Evolutionary conservation across 2,113 vertebrate genomes (phyloP).

Genomic region (Brienomyrus brachyistius): DNA sequence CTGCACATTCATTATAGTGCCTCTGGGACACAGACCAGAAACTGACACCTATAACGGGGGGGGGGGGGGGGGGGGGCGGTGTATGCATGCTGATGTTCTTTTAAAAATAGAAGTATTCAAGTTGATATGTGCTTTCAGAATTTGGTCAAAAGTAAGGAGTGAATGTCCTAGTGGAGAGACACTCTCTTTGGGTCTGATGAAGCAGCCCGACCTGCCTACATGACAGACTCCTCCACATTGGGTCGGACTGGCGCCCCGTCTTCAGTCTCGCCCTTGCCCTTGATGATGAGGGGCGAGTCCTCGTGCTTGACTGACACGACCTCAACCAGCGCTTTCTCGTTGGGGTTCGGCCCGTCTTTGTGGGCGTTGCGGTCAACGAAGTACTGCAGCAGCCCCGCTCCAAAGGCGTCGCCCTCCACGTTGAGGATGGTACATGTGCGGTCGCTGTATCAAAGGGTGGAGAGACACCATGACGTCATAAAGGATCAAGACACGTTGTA

Average conservation of each 20-base stretch:
- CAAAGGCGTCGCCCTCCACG: constrained; percentile 80
- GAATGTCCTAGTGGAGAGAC: background rate
- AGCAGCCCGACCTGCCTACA: constrained; percentile 47
- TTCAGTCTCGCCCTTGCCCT: background rate
- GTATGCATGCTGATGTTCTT: background rate
- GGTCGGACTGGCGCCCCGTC: background rate
- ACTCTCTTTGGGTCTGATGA: background rate
- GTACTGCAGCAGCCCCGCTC: constrained; percentile 73
- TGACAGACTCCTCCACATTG: constrained; percentile 59
- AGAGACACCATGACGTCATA: background rate
- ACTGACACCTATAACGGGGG: background rate
- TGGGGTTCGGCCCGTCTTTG: constrained; percentile 37
- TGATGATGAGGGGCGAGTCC: constrained; percentile 59
- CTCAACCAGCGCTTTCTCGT: constrained; percentile 46
- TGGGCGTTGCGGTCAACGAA: constrained; percentile 54
- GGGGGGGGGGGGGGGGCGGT: too few species aligned
- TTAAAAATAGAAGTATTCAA: background rate
- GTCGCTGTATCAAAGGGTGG: constrained; percentile 55
- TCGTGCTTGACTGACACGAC: constrained; percentile 36
- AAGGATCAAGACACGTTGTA: background rate
- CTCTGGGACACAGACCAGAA: background rate
- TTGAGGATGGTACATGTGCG: constrained; percentile 82
- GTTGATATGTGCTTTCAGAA: background rate
- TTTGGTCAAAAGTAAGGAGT: constrained; percentile 15
- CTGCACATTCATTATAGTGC: background rate